Evolutionary conservation across 2,888 invertebrate species (phyloP), one percentile per base, ranked within the genome.

Genomic region (Stramonita haemastoma): DNA sequence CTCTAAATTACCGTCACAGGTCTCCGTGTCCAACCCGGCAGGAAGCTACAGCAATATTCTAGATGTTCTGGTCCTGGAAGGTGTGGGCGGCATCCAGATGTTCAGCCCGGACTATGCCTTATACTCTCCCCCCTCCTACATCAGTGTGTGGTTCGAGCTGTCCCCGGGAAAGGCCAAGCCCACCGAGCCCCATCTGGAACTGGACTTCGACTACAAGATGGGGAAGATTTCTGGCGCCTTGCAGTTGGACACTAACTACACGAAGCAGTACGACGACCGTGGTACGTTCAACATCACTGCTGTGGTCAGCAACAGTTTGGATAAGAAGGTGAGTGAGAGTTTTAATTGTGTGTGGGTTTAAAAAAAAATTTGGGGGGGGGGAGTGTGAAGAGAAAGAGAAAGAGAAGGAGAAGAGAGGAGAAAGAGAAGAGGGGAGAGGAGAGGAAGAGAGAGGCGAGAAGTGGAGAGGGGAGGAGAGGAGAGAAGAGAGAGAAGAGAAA

Each of bases 201-300:
- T 95, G 29, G 89, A 92, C 87, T 94, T 93, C 90, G 94, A 93
- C 26, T 93, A 94, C 89, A 91, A 87, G 17, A 57, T 86, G 22
- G 83, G 84, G n/a, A 22, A 26, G 0, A 66, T 89, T 0, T 46
- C 60, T 8, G 8, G 4, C 0, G 22, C 13, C 0, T 91, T 92
- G 0, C 32, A 34, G 26, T 86, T 91, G 34, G 79, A 87, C 86
- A 86, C 34, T 0, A 66, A 90, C 36, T 92, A 91, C 83, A 17
- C 60, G 13, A 90, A 91, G 89, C 90, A 88, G 84, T 91, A 89
- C 70, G 83, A 90, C 86, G 91, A 92, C 86, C 85, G 87, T 36
- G 90, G 91, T 2, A 56, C 2, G 6, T 94, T 91, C 86, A 88
- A 85, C 0, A 89, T 94, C 0, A 89, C 34, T 1, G 92, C 91